phyloP scores from a whole-genome alignment of 2,113 vertebrate genomes.

The Daubentonia madagascariensis region DNA sequence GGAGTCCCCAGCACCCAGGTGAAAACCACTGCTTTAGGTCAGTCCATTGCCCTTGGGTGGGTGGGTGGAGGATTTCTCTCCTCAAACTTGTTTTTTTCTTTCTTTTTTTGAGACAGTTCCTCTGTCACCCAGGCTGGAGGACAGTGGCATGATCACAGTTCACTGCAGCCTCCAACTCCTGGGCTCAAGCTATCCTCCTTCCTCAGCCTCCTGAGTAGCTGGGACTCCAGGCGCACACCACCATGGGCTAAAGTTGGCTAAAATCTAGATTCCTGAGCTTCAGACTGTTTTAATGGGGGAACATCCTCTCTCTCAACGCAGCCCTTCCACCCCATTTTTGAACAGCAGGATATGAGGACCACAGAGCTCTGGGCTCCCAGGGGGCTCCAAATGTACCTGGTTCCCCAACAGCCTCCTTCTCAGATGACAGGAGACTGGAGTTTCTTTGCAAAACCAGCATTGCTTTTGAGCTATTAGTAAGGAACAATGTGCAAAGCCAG shows the following conservation, averaged over 20 bases:
- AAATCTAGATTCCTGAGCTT: not conserved
- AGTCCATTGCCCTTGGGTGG: not conserved
- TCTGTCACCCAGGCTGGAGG: not conserved
- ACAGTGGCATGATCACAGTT: too few relatives aligned
- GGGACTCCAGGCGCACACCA: too few relatives aligned
- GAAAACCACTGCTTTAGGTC: not conserved
- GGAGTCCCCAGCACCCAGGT: not conserved
- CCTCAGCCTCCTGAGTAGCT: too few relatives aligned
- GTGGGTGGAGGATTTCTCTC: not conserved
- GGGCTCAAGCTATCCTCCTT: too few relatives aligned
- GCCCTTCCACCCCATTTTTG: not conserved
- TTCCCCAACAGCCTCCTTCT: not conserved
- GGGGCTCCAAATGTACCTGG: accelerated
- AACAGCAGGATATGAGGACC: not conserved
- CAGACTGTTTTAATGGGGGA: not conserved
- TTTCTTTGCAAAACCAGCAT: not conserved
- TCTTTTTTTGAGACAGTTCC: not conserved
- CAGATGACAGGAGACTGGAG: not conserved
- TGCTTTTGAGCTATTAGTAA: not conserved
- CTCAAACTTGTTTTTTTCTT: not conserved
- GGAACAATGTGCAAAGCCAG: not conserved
- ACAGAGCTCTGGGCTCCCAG: not conserved
- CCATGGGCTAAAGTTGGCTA: too few relatives aligned
- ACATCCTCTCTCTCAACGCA: not conserved
- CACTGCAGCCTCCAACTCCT: too few relatives aligned